A percentile compares a stretch with the other conserved stretches of the same genome.
Evolutionary conservation across 2,888 invertebrate genomes (phyloP).

Genomic region (Deladenus siricidicola): DNA sequence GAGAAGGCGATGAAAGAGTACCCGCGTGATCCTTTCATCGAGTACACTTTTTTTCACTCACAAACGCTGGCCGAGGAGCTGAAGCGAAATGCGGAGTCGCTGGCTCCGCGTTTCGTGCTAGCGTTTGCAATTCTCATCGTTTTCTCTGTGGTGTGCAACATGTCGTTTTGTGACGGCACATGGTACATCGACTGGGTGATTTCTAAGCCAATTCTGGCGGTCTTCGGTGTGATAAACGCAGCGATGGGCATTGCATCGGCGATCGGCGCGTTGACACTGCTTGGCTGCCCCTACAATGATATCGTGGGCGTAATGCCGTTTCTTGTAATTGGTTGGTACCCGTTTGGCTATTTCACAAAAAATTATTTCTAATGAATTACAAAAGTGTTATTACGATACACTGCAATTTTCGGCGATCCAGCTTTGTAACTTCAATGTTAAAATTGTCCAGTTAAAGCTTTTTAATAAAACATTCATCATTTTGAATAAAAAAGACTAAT

Average conservation of each 20-base stretch:
- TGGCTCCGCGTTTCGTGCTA: conserved; percentile 47
- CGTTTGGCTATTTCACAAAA: no score
- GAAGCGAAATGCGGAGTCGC: conserved; percentile 78
- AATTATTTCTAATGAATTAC: no score
- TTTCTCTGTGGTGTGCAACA: conserved; percentile 48
- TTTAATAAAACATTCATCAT: no score
- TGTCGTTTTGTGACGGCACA: conserved; percentile 72
- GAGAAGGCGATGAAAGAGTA: conserved; percentile 32
- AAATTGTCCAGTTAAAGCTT: no score
- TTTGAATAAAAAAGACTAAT: neutral
- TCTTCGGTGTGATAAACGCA: conserved; percentile 81
- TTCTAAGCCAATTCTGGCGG: conserved; percentile 80
- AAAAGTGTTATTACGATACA: no score
- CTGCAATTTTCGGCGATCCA: no score
- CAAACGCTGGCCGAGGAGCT: conserved; percentile 82
- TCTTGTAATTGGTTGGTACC: conserved; percentile 79
- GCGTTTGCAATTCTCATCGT: conserved; percentile 47
- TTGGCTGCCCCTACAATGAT: conserved; percentile 83
- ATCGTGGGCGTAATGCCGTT: conserved; percentile 89
- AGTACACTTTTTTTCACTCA: conserved; percentile 56
- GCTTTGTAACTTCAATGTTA: no score
- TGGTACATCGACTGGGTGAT: conserved; percentile 60
- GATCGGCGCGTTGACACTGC: conserved; percentile 79
- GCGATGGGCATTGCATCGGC: conserved; percentile 82
- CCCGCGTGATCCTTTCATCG: conserved; percentile 42